A percentile compares a stretch with the other conserved stretches of the same genome.
Conservation (phyloP, 2,113 vertebrate species). For the Petromus typicus region DNA sequence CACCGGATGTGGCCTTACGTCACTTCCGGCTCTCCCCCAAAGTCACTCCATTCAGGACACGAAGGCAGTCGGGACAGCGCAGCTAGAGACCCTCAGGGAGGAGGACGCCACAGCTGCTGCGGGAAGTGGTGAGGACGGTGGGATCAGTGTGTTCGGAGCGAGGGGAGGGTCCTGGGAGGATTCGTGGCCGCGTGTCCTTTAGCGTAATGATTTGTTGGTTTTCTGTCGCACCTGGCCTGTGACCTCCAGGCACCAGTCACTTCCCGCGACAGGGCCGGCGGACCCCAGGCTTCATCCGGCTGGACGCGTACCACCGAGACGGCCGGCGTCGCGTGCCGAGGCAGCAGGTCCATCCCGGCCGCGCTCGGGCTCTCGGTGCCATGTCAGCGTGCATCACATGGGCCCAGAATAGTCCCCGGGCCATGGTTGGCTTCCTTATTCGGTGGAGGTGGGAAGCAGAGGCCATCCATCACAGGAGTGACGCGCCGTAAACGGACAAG, state of each 20-base stretch:
- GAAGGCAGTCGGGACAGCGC: neutral
- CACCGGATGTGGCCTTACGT: neutral
- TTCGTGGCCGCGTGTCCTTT: neutral
- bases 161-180: neutral
- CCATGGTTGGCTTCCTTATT: neutral
- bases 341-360: fast-evolving
- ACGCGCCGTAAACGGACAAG: neutral
- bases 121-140: neutral
- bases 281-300: neutral
- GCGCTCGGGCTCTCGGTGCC: too few relatives aligned
- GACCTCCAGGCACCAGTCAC: neutral
- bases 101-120: neutral
- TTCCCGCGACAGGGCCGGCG: neutral
- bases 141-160: neutral
- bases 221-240: neutral
- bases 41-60: neutral
- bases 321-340: fast-evolving
- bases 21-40: neutral
- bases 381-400: neutral
- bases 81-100: neutral
- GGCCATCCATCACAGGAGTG: neutral
- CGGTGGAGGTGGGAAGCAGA: neutral
- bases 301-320: neutral
- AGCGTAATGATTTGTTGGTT: neutral
- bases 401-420: too few relatives aligned